These are phyloP conservation scores for Chanos chanos DNA, from an alignment of 2,797 vertebrate genomes.

Conservation along the genomic window DNA sequence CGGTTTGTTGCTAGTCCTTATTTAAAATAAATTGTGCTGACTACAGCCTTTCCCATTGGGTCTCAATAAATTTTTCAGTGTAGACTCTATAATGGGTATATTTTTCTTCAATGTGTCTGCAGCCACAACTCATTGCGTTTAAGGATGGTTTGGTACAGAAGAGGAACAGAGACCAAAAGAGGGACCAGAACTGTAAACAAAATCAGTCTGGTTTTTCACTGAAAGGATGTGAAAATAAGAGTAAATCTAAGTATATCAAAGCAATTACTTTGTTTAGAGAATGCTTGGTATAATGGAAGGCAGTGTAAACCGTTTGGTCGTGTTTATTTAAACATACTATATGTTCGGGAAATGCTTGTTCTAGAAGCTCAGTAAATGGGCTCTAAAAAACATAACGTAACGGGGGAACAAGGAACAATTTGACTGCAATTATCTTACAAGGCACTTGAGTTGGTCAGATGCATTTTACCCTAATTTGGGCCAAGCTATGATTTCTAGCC, in stretches of 20 bases:
- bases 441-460: slow-evolving; percentile 34
- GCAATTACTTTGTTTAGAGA: slow-evolving; percentile 45
- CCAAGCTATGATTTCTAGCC: slow-evolving; percentile 10
- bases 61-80: not conserved
- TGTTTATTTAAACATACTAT: slow-evolving; percentile 44
- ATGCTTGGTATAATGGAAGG: slow-evolving; percentile 31
- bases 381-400: slow-evolving; percentile 22
- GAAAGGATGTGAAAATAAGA: slow-evolving; percentile 45
- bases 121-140: slow-evolving; percentile 34
- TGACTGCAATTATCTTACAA: slow-evolving; percentile 33
- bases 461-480: slow-evolving; percentile 36
- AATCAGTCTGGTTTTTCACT: slow-evolving; percentile 46
- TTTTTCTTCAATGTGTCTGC: slow-evolving; percentile 38
- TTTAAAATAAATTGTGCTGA: slow-evolving; percentile 1
- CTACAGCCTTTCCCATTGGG: not conserved
- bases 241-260: slow-evolving; percentile 39
- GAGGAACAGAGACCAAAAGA: slow-evolving; percentile 17
- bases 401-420: slow-evolving; percentile 23
- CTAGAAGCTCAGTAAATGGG: slow-evolving; percentile 12
- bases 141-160: slow-evolving; percentile 20
- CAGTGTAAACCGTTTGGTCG: slow-evolving; percentile 33
- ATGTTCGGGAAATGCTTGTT: slow-evolving; percentile 33
- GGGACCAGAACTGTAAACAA: slow-evolving; percentile 42
- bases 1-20: not conserved
- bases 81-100: slow-evolving; percentile 2